These are phyloP conservation scores for Atethmia centrago DNA, from an alignment of 2,888 invertebrate species.

Conservation along the genomic window DNA sequence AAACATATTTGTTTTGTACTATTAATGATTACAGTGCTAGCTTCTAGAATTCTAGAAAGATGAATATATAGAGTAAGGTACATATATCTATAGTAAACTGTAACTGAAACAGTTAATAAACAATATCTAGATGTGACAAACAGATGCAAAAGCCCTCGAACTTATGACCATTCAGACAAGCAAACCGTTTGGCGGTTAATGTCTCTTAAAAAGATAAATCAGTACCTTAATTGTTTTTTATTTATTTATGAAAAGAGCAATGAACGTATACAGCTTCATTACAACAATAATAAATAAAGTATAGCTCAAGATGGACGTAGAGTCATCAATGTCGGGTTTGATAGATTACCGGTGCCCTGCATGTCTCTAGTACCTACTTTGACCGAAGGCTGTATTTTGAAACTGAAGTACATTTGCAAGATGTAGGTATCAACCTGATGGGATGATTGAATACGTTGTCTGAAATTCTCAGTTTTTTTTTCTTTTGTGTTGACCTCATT, in stretches of 20 bases:
- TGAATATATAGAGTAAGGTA: no score
- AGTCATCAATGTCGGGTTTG: conserved; percentile 36
- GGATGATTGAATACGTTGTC: not conserved
- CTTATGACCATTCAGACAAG: conserved; percentile 18
- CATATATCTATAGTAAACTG: no score
- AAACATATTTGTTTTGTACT: no score
- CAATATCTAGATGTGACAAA: not conserved
- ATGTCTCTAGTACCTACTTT: not conserved
- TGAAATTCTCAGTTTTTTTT: not conserved
- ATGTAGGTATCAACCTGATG: no score
- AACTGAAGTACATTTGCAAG: not conserved
- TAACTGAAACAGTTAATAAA: not conserved
- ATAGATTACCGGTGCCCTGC: conserved; percentile 13
- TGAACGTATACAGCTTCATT: not conserved
- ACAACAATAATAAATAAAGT: not conserved
- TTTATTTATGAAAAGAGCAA: not conserved
- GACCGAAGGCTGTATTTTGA: conserved; percentile 10
- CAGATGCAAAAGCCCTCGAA: conserved; percentile 2
- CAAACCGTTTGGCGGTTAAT: not conserved
- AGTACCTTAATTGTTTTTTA: not conserved
- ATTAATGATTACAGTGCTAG: no score
- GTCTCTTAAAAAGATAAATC: not conserved
- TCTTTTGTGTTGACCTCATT: not conserved
- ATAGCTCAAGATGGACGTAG: not conserved
- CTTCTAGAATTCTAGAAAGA: no score